Percentiles rank a stretch among this genome's conserved stretches.
phyloP scores from a whole-genome alignment of 2,797 vertebrate genomes.

The Salmo trutta region DNA sequence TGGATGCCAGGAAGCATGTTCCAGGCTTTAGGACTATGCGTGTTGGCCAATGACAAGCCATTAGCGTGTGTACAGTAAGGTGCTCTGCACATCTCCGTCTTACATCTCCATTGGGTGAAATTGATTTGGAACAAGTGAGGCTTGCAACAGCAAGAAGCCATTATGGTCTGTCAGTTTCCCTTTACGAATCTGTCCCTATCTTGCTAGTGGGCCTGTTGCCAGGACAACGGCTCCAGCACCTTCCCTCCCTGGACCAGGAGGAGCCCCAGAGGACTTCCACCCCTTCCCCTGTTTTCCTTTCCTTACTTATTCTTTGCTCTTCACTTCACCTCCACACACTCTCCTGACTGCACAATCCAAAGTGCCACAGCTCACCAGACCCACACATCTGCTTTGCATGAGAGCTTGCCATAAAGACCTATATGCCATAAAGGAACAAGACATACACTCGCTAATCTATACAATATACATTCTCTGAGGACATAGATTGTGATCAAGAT shows the following conservation, averaged over 20 bases:
- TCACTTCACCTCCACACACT: conserved; percentile 8
- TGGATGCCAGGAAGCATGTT: neutral
- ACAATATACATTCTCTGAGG: no score
- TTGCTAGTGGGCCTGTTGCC: conserved; percentile 64
- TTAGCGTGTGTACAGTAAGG: neutral
- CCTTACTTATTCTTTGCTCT: neutral
- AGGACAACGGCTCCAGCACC: conserved; percentile 65
- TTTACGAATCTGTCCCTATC: conserved; percentile 55
- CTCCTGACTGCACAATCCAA: conserved; percentile 29
- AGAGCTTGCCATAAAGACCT: no score
- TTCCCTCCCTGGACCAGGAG: conserved; percentile 59
- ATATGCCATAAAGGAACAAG: neutral
- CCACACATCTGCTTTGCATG: conserved; percentile 22
- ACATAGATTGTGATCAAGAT: neutral
- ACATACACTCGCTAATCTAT: no score
- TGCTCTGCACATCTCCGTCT: no score
- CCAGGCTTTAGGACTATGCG: neutral
- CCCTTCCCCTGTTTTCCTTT: neutral
- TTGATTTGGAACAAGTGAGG: conserved; percentile 45
- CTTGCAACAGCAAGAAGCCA: conserved; percentile 56
- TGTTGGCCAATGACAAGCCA: neutral
- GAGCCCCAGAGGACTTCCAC: conserved; percentile 44
- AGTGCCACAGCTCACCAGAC: neutral
- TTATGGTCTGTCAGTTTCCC: conserved; percentile 59
- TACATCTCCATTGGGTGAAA: conserved; percentile 35